Percentiles rank a stretch among this genome's conserved stretches.
Conservation (phyloP, 2,888 invertebrate genomes). For the Mesoligia furuncula region DNA sequence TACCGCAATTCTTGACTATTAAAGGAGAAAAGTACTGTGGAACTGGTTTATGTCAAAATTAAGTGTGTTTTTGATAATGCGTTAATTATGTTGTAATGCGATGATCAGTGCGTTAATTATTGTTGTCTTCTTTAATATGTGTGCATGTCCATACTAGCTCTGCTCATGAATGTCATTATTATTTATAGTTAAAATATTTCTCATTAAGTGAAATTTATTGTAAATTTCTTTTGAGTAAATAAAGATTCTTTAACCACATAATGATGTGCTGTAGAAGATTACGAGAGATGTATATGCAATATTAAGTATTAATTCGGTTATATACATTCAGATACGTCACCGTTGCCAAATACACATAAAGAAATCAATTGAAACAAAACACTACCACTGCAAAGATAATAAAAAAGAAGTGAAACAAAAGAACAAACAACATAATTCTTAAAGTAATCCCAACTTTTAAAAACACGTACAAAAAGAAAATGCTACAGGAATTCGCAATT, state of each 20-base stretch:
- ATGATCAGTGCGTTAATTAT: too few species aligned
- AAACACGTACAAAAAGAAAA: slow-evolving; percentile 57
- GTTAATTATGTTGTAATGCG: too few species aligned
- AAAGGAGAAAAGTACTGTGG: not conserved
- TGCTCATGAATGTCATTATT: too few species aligned
- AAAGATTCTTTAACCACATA: too few species aligned
- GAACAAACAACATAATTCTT: slow-evolving; percentile 33
- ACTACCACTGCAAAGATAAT: not conserved
- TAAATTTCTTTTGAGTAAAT: too few species aligned
- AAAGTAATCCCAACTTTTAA: slow-evolving; percentile 52
- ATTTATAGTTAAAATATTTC: too few species aligned
- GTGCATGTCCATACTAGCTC: too few species aligned
- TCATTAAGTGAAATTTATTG: too few species aligned
- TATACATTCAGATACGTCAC: too few species aligned
- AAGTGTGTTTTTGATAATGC: not conserved
- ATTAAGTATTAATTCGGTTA: not conserved
- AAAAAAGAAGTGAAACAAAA: slow-evolving; percentile 5
- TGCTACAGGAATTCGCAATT: slow-evolving; percentile 57
- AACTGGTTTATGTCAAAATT: not conserved
- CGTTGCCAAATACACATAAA: not conserved
- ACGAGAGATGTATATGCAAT: not conserved
- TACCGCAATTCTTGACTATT: too few species aligned
- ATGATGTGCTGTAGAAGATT: not conserved
- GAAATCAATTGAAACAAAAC: slow-evolving; percentile 9
- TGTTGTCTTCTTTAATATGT: too few species aligned